Conservation (phyloP, 2,888 invertebrate species). For the Tupiocoris notatus region DNA sequence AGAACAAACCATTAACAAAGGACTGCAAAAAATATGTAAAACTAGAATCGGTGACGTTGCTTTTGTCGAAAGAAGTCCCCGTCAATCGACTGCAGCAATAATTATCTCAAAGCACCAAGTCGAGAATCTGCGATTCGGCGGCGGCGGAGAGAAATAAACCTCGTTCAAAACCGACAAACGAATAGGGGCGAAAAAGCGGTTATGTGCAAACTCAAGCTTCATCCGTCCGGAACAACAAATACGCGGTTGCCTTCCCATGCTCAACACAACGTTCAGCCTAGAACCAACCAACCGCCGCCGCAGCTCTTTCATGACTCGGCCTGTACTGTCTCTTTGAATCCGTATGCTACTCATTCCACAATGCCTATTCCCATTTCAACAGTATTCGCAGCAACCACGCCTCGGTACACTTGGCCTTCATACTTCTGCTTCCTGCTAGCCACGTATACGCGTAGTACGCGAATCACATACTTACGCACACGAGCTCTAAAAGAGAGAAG, state of each 20-base stretch:
- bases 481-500: neutral
- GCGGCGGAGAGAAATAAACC: neutral
- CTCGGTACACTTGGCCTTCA: neutral
- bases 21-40: no score
- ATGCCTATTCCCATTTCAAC: neutral
- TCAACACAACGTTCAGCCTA: slow-evolving; percentile 2
- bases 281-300: neutral
- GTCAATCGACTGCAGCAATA: no score
- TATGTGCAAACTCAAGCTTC: slow-evolving; percentile 4
- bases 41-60: no score
- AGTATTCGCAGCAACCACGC: neutral
- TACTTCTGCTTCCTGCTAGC: neutral
- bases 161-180: neutral
- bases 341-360: neutral
- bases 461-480: neutral
- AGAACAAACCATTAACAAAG: no score
- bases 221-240: slow-evolving; percentile 31
- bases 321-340: neutral
- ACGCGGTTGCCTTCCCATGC: slow-evolving; percentile 20
- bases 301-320: neutral
- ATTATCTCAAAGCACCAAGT: no score
- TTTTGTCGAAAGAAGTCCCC: no score
- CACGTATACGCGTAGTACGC: neutral
- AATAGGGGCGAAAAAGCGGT: slow-evolving; percentile 3
- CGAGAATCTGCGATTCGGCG: no score